Percentiles rank a stretch among this genome's conserved stretches.
phyloP scores from a whole-genome alignment of 2,797 vertebrate genomes.

The Rachycentron canadum region DNA sequence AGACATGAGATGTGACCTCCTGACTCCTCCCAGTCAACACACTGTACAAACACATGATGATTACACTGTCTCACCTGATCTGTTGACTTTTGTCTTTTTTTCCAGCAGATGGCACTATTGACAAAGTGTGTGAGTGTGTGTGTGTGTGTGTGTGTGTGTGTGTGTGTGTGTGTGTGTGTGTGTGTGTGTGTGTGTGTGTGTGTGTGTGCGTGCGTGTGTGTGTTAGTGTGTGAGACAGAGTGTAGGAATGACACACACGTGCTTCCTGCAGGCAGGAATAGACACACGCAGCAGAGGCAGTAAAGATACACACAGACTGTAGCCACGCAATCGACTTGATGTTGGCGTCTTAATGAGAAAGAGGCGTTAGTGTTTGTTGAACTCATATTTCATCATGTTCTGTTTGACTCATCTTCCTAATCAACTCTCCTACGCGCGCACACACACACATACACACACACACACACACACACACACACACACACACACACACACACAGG shows the following conservation, averaged over 20 bases:
- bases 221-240: too few relatives aligned
- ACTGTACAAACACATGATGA: not conserved
- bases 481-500: constrained; percentile 41
- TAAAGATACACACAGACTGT: not conserved
- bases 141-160: not conserved
- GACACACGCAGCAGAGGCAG: not conserved
- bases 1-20: too few relatives aligned
- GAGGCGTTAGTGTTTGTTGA: constrained; percentile 15
- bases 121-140: not conserved
- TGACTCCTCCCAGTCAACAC: not conserved
- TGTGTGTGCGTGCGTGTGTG: too few relatives aligned
- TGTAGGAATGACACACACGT: not conserved
- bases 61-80: not conserved
- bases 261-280: not conserved
- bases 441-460: too few relatives aligned
- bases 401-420: constrained; percentile 45
- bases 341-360: constrained; percentile 10
- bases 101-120: constrained; percentile 33
- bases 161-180: too few relatives aligned
- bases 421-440: constrained; percentile 31
- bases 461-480: too few relatives aligned
- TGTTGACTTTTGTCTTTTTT: not conserved
- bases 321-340: not conserved
- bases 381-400: constrained; percentile 42
- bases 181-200: too few relatives aligned